A percentile compares a stretch with the other conserved stretches of the same genome.
phyloP scores from a whole-genome alignment of 2,888 invertebrate genomes.

The Ormyrus nitidulus region DNA sequence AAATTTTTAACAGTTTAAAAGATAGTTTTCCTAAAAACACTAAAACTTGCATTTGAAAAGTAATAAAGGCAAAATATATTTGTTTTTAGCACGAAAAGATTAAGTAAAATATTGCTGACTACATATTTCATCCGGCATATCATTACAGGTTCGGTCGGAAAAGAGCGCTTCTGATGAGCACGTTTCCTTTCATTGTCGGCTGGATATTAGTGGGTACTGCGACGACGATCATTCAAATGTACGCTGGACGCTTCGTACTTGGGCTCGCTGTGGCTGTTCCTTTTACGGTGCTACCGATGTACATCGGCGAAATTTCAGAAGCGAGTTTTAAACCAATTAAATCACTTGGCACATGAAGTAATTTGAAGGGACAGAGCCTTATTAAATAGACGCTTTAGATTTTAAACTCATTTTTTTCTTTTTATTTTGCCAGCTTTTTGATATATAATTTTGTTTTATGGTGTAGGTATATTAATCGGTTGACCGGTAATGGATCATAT shows the following conservation, averaged over 20 bases:
- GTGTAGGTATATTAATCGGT: too few species aligned
- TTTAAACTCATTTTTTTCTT: not conserved
- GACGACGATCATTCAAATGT: conserved; percentile 76
- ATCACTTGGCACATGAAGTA: conserved; percentile 6
- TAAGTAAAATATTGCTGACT: too few species aligned
- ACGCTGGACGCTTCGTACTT: conserved; percentile 79
- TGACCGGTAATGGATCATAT: too few species aligned
- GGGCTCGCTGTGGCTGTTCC: conserved; percentile 83
- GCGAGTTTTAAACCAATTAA: conserved; percentile 69
- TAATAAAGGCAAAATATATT: too few species aligned
- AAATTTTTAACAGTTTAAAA: too few species aligned
- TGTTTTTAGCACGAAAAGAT: too few species aligned
- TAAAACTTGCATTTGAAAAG: too few species aligned
- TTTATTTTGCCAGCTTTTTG: not conserved
- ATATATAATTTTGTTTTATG: too few species aligned
- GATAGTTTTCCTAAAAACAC: too few species aligned
- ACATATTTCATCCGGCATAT: too few species aligned
- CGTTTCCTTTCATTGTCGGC: conserved; percentile 82
- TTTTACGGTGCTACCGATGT: conserved; percentile 88
- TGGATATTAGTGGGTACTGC: conserved; percentile 83
- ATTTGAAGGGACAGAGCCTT: conserved; percentile 28
- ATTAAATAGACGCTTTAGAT: not conserved
- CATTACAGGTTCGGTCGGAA: conserved; percentile 80
- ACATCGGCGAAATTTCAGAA: conserved; percentile 90
- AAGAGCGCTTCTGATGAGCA: conserved; percentile 81